Evolutionary conservation across 92 coral and sea anemone species (phyloP).

Genomic region (Palythoa grandiflora): DNA sequence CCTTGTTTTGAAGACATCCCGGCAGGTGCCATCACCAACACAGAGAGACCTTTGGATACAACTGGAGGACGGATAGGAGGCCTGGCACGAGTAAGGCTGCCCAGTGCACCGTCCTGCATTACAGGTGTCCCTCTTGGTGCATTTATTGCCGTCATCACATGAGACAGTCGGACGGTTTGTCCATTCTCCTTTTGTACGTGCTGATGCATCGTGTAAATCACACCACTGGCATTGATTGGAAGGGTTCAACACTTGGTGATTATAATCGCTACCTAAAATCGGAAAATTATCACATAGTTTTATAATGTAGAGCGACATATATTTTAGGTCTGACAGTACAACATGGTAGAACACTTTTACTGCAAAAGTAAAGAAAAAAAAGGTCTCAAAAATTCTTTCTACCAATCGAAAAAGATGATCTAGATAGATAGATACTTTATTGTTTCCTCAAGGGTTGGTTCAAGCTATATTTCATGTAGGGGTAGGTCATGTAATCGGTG

Average conservation of each 20-base stretch:
- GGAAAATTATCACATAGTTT: too few species aligned
- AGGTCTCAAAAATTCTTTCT: too few species aligned
- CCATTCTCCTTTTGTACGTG: constrained; percentile 82
- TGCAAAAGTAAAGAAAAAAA: too few species aligned
- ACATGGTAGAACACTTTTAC: too few species aligned
- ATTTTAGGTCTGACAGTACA: too few species aligned
- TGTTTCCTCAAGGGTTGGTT: too few species aligned
- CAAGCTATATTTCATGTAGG: too few species aligned
- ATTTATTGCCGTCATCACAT: constrained; percentile 82
- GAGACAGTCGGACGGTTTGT: constrained; percentile 85
- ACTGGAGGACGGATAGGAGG: constrained; percentile 71
- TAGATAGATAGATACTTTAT: too few species aligned
- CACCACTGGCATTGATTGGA: constrained; percentile 96
- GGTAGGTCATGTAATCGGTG: too few species aligned
- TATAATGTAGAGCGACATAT: too few species aligned
- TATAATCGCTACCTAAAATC: constrained; percentile 76
- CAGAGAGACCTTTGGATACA: constrained; percentile 76
- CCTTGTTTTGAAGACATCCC: constrained; percentile 56
- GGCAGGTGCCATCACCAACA: constrained; percentile 86
- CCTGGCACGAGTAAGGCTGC: constrained; percentile 76
- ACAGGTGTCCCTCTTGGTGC: constrained; percentile 87
- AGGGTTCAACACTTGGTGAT: constrained; percentile 81
- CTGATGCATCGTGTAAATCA: constrained; percentile 73
- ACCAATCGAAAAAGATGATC: too few species aligned
- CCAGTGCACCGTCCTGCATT: constrained; percentile 77